Evolutionary conservation across 2,888 invertebrate species (phyloP).

Genomic region (Serripes groenlandicus): DNA sequence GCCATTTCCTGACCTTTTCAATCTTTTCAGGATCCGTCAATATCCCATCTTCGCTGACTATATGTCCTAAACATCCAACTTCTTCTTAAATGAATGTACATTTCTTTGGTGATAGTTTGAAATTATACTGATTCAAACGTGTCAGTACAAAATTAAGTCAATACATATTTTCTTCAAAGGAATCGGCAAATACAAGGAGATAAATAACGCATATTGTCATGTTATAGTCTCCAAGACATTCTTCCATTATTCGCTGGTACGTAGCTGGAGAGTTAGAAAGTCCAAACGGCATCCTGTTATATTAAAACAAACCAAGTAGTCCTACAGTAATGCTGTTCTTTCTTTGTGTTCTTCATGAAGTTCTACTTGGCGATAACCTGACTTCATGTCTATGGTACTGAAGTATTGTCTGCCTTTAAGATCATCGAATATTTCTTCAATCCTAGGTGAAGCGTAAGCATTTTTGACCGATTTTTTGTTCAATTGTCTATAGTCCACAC

Average conservation of each 20-base stretch:
- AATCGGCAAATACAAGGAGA: slow-evolving; percentile 44
- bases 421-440: slow-evolving; percentile 63
- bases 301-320: slow-evolving; percentile 17
- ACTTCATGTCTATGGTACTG: slow-evolving; percentile 50
- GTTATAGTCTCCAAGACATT: slow-evolving; percentile 24
- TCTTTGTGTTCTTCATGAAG: slow-evolving; percentile 54
- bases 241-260: slow-evolving; percentile 62
- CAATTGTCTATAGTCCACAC: slow-evolving; percentile 61
- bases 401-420: slow-evolving; percentile 52
- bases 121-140: slow-evolving; percentile 23
- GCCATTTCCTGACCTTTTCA: slow-evolving; percentile 30
- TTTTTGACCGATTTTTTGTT: slow-evolving; percentile 57
- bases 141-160: slow-evolving; percentile 39
- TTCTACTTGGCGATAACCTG: slow-evolving; percentile 59
- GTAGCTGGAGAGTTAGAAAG: slow-evolving; percentile 49
- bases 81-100: slow-evolving; percentile 26
- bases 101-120: slow-evolving; percentile 53
- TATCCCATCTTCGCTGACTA: slow-evolving; percentile 31
- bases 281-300: slow-evolving; percentile 57
- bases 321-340: slow-evolving; percentile 47
- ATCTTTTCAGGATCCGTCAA: slow-evolving; percentile 23
- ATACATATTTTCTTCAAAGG: slow-evolving; percentile 48
- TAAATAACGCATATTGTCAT: slow-evolving; percentile 47
- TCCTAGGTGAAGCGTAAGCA: slow-evolving; percentile 55
- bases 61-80: slow-evolving; percentile 53